Conservation (phyloP, 1,140 invertebrate species). For the Pseudomyrmex gracilis region DNA sequence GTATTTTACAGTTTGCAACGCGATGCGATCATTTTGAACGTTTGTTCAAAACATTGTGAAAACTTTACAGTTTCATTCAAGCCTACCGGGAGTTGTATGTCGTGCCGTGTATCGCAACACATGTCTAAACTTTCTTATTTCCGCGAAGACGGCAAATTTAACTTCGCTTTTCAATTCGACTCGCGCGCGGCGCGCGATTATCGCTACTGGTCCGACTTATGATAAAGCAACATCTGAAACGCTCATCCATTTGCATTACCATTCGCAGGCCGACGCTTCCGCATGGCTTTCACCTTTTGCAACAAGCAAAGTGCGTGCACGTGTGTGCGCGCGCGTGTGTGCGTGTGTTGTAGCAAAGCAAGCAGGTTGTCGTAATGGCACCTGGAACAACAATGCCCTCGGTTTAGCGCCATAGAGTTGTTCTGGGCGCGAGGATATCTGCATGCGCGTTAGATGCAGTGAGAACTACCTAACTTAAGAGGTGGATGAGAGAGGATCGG, state of each 20-base stretch:
- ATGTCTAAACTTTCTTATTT: not conserved
- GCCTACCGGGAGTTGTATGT: not conserved
- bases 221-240: conserved; percentile 54
- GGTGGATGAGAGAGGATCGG: conserved; percentile 77
- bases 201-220: conserved; percentile 19
- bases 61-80: not conserved
- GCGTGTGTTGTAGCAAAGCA: not conserved
- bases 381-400: conserved; percentile 75
- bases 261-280: conserved; percentile 60
- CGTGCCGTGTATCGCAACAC: not conserved
- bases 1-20: not conserved
- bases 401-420: conserved; percentile 76
- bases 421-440: conserved; percentile 67
- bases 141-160: not conserved
- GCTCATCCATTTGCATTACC: conserved; percentile 47
- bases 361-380: conserved; percentile 75
- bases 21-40: not conserved
- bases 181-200: conserved; percentile 18
- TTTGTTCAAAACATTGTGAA: not conserved
- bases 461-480: conserved; percentile 74
- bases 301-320: conserved; percentile 37
- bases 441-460: conserved; percentile 75
- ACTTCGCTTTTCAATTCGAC: not conserved
- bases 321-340: not conserved
- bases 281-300: conserved; percentile 76